Base-by-base conservation (phyloP, 1,140 invertebrate genomes). In the Cyphomyrmex costatus region DNA sequence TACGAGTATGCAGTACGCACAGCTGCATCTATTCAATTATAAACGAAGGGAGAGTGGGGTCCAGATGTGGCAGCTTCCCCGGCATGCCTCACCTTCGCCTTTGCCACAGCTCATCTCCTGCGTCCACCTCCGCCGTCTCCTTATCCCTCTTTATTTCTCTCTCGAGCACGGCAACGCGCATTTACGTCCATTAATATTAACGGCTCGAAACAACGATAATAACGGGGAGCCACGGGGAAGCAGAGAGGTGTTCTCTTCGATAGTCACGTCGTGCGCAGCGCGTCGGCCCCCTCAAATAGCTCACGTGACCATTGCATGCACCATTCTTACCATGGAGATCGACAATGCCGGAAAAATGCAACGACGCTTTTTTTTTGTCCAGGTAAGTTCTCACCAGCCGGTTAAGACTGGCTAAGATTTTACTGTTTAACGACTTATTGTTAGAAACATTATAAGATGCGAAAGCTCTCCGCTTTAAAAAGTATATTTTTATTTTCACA, bases 161-260 rank as follows among this genome's bases (percentile, higher is more conserved):
- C 30, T 68, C 84, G 21, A 82, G 60, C 74, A 21, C 86, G 86
- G 79, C 88, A 88, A 84, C 87, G 71, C 79, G 65, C 87, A 88
- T 83, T 89, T 91, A 89, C 88, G 86, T 93, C 92, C 87, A 93
- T 94, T 93, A 94, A 94, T 93, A 93, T 93, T 93, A 94, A 93
- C 91, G 90, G 92, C 92, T 89, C 65, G 80, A 89, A 91, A 92
- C 90, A 89, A 92, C 87, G 89, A 92, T 94, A 94, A 94, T 93
- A 90, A 91, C 86, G 90, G 89, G 90, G 63, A 89, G 87, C 83
- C 70, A 86, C 60, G 77, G 85, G 76, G 88, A 88, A 89, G 68
- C 76, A 79, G 70, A 53, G 68, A 89, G 83, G 89, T 88, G 90
- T 90, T 91, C 89, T 90, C 92, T 86, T 88, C 51, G 88, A 76